phyloP scores from a whole-genome alignment of 35 echinoderm and acorn worm species.

The Heliocidaris erythrogramma region DNA sequence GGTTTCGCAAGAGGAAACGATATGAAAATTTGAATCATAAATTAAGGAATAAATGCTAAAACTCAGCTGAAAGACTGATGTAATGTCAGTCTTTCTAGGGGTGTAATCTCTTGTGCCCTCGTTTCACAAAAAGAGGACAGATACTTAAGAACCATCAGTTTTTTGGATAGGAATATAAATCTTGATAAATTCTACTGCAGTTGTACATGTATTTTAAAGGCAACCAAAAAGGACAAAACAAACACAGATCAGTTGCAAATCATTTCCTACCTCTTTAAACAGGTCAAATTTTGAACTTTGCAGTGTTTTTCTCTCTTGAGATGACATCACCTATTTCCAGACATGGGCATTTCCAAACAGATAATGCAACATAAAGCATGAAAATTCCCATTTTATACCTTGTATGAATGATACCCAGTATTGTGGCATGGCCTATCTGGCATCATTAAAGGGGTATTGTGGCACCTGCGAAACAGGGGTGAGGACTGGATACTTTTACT shows the following conservation, averaged over 20 bases:
- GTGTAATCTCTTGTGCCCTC: conserved; percentile 90
- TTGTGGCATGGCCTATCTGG: background rate
- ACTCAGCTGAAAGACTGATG: conserved; percentile 15
- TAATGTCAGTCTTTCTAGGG: conserved; percentile 91
- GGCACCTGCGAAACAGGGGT: background rate
- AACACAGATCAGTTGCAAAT: background rate
- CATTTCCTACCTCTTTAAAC: background rate
- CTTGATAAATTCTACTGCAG: no score
- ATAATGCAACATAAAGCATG: background rate
- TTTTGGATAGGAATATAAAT: no score
- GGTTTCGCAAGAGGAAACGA: background rate
- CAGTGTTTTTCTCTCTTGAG: background rate
- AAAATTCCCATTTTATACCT: background rate
- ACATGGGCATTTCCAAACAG: background rate
- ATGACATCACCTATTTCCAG: background rate
- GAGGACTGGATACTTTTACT: no score
- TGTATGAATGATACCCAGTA: background rate
- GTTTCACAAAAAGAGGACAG: no score
- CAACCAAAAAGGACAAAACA: no score
- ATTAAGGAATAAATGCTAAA: no score
- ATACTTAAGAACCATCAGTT: no score
- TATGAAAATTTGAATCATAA: background rate
- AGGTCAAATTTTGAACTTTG: background rate
- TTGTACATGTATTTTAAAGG: no score
- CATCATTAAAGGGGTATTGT: background rate